Conservation (phyloP, 2,113 vertebrate species). For the Sebastes schlegelii region DNA sequence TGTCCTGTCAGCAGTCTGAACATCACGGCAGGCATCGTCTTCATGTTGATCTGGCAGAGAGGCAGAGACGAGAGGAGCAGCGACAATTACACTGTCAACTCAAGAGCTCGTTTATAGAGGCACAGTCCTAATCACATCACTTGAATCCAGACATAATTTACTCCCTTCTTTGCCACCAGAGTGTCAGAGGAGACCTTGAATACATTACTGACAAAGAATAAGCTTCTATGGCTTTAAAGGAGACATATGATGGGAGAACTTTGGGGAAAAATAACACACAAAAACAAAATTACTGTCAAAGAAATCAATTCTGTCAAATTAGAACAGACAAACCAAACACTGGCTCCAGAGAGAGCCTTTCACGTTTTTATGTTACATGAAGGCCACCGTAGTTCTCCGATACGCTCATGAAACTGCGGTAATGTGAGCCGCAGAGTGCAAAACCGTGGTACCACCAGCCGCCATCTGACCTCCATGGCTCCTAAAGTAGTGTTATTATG, state of each 20-base stretch:
- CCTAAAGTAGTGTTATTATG: no score
- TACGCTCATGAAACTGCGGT: no score
- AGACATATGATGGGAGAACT: background rate
- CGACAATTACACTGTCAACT: conserved; percentile 32
- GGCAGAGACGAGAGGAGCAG: conserved; percentile 11
- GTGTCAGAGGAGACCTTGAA: conserved; percentile 26
- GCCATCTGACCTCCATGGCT: no score
- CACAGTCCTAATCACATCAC: conserved; percentile 21
- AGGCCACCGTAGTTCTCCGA: no score
- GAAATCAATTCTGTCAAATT: no score
- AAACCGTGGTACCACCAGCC: no score
- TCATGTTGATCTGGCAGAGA: conserved; percentile 95
- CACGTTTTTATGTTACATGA: no score
- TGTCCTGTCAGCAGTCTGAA: conserved; percentile 97
- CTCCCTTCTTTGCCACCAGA: background rate
- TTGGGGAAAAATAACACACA: background rate
- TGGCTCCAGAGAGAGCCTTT: no score
- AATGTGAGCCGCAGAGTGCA: no score
- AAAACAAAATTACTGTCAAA: background rate
- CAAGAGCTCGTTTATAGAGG: conserved; percentile 15
- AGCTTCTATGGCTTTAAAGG: conserved; percentile 5
- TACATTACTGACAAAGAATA: conserved; percentile 30
- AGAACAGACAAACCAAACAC: no score
- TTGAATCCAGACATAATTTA: conserved; percentile 32
- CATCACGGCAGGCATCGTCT: conserved; percentile 99